These are phyloP conservation scores for Theonella swinhoei DNA, from an alignment of 37 sponge, comb jelly and placozoan genomes.

Conservation along the genomic window DNA sequence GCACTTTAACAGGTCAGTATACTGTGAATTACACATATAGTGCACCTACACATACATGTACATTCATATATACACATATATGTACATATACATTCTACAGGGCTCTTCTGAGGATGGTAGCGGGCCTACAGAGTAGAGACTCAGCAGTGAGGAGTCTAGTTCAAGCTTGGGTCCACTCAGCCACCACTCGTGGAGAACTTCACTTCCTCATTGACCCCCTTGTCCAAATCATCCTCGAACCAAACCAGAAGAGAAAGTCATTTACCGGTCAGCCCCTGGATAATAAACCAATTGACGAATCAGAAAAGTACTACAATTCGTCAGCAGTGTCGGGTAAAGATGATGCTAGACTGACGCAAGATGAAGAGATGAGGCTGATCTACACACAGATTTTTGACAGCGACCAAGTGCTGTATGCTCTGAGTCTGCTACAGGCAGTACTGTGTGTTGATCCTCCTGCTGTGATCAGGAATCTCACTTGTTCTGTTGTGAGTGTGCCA, in stretches of 20 bases:
- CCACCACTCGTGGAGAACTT: not conserved
- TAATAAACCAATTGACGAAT: not conserved
- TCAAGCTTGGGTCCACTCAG: slow-evolving; percentile 36
- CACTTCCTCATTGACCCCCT: slow-evolving; percentile 37
- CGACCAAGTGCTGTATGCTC: slow-evolving; percentile 42
- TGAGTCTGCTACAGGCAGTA: slow-evolving; percentile 25
- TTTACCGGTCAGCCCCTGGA: not conserved
- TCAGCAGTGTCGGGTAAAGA: not conserved
- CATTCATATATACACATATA: not conserved
- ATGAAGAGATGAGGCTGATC: not conserved
- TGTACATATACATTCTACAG: slow-evolving; percentile 16
- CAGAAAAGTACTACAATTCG: slow-evolving; percentile 51
- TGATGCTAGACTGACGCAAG: no score
- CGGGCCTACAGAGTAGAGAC: slow-evolving; percentile 48
- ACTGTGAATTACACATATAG: not conserved
- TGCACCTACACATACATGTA: not conserved
- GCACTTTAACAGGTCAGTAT: slow-evolving; percentile 33
- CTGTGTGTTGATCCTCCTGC: not conserved
- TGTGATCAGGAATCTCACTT: slow-evolving; percentile 3
- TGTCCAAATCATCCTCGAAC: slow-evolving; percentile 34
- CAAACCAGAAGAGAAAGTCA: not conserved
- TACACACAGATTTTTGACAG: slow-evolving; percentile 47
- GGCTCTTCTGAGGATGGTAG: slow-evolving; percentile 54
- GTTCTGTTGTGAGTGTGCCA: not conserved
- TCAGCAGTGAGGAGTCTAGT: slow-evolving; percentile 24